Base-by-base conservation (phyloP, 2,888 invertebrate species). In the Morpho helenor region DNA sequence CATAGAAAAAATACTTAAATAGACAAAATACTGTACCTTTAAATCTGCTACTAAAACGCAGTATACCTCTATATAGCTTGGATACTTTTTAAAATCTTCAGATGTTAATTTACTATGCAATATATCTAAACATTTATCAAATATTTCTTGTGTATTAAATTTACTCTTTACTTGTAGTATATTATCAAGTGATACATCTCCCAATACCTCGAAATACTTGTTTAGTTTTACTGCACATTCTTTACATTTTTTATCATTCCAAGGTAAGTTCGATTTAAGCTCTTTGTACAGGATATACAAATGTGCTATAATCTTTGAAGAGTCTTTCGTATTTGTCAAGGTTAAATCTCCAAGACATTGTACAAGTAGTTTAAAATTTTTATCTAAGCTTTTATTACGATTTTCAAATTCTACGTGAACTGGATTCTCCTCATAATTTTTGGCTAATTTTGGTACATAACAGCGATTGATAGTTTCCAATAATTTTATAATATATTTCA, bases 51-150 rank as follows among this genome's bases (percentile, higher is more conserved):
- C 60, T 10, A 89, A 59, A 40, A 65, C 63, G 62, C 69, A 77
- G 63, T 87, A 89, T 0, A 81, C 82, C 67, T 84, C 80, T 62
- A 87, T 70, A 52, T 81, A 75, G 3, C 76, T 76, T 23, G 88
- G 89, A 70, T 83, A 82, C 59, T 74, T 80, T 61, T 84, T 87
- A 49, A 83, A 83, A 62, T 80, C 72, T 44, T 77, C 70, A 22
- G 70, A 55, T 58, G 79, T 80, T 56, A 87, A 66, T 68, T 78
- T 87, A 50, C 66, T 68, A 65, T 86, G 83, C 31, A 88, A 65
- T 40, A 75, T 73, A 55, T 74, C 75, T 51, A 88, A 71, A 49
- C 78, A 74, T 31, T 70, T 73, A 62, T 89, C 80, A 69, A 86
- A 88, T 44, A 89, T 67, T 43, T 73, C 69, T 70, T 87, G 85